Base-by-base conservation (phyloP, 2,113 vertebrate species). In the Vicugna pacos region DNA sequence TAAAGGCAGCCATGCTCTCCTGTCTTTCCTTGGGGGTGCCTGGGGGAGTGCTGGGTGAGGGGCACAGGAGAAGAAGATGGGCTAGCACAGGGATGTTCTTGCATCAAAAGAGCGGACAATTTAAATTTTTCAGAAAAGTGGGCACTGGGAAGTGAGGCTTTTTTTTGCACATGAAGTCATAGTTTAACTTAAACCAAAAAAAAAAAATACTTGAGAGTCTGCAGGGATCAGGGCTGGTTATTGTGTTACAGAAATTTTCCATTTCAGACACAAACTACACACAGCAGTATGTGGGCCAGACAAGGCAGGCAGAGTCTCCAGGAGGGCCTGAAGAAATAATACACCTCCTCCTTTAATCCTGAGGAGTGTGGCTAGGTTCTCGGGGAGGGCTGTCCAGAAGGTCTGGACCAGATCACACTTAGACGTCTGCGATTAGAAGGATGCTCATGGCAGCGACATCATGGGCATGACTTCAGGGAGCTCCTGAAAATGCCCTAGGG, bases 201-300 rank as follows among this genome's bases (percentile, higher is more conserved):
- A 22, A 24, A 87, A 79, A 80, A 30, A 64, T 70, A 83, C 50
- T 92, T 75, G 85, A 97, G 93, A 96, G 76, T 95, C 97, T 96
- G 82, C 93, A 79, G 96, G 97, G 96, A 97, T 97, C 86, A 83
- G 94, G 93, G 95, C 69, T 90, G 92, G 60, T 93, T 97, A 97
- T 98, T 96, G 82, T 79, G 95, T 98, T 97, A 97, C 97, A 97
- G 72, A 96, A 94, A 97, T 92, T 97, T 98, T 98, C 97, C 97
- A 97, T 98, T 98, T 97, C 92, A 97, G 97, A 96, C 86, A 96
- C 94, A 96, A 95, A 97, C 85, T 97, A 91, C 93, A 83, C 69
- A 76, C 13, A 70, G 92, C 48, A 72, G 86, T 93, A 60, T 80
- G 89, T 76, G 93, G 14, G 95, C 96, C 96, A 97, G 95, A 94